Evolutionary conservation across 2,797 vertebrate species (phyloP), one percentile per base, ranked within the genome.

Genomic region (Stomatorhinus walkeri): DNA sequence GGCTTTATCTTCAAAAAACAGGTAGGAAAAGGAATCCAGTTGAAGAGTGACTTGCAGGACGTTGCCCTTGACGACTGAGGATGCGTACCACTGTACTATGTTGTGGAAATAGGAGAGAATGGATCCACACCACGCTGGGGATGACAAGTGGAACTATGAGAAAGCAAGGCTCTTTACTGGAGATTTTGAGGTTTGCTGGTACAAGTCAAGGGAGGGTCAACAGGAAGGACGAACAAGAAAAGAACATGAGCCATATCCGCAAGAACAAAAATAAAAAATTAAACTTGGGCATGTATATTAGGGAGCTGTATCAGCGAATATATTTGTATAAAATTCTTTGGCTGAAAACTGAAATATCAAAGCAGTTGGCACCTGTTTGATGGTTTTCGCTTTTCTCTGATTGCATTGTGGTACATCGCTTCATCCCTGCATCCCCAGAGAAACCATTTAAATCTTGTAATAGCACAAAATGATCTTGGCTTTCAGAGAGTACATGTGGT

Each of bases 401-500:
- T 36, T 22, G 24, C 84, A 54, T 86, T 84, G 40, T 19, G 10
- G 40, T 49, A 49, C n/a, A n/a, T 49, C 3, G 16, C 43, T 84
- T 84, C 81, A 49, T 84, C 81, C 9, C 19, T n/a, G 9, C 46
- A 84, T 84, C 81, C 81, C 81, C 81, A 10, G 81, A 49, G 81
- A 84, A 84, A 84, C 46, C 49, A 56, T 54, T 86, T 36, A 54
- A 54, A 54, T 86, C 85, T 54, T 59, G 85, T 48, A 85, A 52
- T 28, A 85, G 84, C 46, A 85, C 84, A 52, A 28, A 56, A 86
- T 86, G 51, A 86, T 86, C 40, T 49, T 49, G 46, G 46, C 81
- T 84, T 48, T 84, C 84, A 86, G 24, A 86, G 28, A 51, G 46
- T 54, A 86, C 48, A 54, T 86, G 84, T 19, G 51, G 49, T 32